phyloP scores from a whole-genome alignment of 2,888 invertebrate species.

The Rhagium mordax region DNA sequence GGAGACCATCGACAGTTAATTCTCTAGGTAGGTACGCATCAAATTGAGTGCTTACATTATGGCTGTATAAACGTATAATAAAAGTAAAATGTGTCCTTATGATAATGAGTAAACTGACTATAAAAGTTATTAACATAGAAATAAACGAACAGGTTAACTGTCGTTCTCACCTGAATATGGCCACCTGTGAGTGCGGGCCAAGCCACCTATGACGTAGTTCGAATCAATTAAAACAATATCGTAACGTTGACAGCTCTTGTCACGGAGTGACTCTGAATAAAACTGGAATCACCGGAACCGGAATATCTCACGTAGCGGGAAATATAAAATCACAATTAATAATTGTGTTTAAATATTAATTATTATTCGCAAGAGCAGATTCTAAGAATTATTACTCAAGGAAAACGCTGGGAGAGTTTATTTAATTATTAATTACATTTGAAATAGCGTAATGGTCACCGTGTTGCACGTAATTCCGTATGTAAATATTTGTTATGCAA shows the following conservation, averaged over 20 bases:
- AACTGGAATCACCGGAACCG: constrained; percentile 54
- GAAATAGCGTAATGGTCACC: constrained; percentile 25
- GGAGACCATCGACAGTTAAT: no score
- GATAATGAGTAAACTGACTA: constrained; percentile 39
- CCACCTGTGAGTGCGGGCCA: constrained; percentile 45
- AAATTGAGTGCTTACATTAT: constrained; percentile 20
- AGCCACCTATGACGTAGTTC: constrained; percentile 50
- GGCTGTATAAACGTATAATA: constrained; percentile 30
- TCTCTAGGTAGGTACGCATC: neutral
- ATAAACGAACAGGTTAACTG: constrained; percentile 50
- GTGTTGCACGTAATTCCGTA: constrained; percentile 7
- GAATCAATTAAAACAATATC: constrained; percentile 50
- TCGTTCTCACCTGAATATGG: constrained; percentile 50
- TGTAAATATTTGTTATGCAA: constrained; percentile 29
- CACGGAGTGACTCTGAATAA: constrained; percentile 32
- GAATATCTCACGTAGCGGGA: constrained; percentile 57
- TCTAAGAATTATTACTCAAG: constrained; percentile 45
- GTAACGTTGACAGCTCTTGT: constrained; percentile 32
- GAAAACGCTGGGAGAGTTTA: constrained; percentile 37
- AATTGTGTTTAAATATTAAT: constrained; percentile 46
- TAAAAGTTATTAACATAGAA: constrained; percentile 51
- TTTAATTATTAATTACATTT: constrained; percentile 46
- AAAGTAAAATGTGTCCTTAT: constrained; percentile 39
- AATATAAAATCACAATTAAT: constrained; percentile 59
- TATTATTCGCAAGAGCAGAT: constrained; percentile 29